These are phyloP conservation scores for Thymelicus lineola DNA, from an alignment of 2,888 invertebrate species.

Conservation along the genomic window DNA sequence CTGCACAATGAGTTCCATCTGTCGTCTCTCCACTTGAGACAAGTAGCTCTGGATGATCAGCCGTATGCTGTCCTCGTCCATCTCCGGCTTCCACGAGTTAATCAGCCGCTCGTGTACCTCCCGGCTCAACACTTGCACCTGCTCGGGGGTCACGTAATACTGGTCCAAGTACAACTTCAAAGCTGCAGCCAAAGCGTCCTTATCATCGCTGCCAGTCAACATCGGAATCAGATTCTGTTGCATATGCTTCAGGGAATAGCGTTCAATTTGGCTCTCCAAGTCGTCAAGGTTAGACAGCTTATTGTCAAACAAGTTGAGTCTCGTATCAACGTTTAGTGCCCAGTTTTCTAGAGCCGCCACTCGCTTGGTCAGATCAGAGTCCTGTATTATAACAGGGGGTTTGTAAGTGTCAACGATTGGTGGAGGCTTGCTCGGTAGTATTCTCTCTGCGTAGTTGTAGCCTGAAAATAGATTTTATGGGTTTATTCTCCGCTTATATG, in stretches of 20 bases:
- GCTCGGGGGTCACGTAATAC: conserved; percentile 87
- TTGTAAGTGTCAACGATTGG: conserved; percentile 60
- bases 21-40: conserved; percentile 70
- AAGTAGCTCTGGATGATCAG: conserved; percentile 77
- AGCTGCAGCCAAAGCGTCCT: conserved; percentile 71
- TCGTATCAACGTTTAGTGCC: conserved; percentile 80
- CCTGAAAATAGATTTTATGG: conserved; percentile 59
- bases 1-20: conserved; percentile 76
- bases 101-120: conserved; percentile 70
- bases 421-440: conserved; percentile 53
- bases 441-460: conserved; percentile 62
- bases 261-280: conserved; percentile 75
- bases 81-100: conserved; percentile 75
- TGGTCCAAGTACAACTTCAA: conserved; percentile 86
- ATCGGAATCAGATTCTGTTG: conserved; percentile 84
- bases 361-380: conserved; percentile 64
- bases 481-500: not conserved
- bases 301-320: conserved; percentile 83
- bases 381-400: conserved; percentile 63
- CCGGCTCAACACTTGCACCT: conserved; percentile 79
- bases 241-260: conserved; percentile 82
- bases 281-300: conserved; percentile 80
- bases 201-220: conserved; percentile 73
- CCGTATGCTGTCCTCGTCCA: conserved; percentile 80
- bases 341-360: conserved; percentile 74